Evolutionary conservation across 2,797 vertebrate genomes (phyloP).

Genomic region (Cirrhinus molitorella): DNA sequence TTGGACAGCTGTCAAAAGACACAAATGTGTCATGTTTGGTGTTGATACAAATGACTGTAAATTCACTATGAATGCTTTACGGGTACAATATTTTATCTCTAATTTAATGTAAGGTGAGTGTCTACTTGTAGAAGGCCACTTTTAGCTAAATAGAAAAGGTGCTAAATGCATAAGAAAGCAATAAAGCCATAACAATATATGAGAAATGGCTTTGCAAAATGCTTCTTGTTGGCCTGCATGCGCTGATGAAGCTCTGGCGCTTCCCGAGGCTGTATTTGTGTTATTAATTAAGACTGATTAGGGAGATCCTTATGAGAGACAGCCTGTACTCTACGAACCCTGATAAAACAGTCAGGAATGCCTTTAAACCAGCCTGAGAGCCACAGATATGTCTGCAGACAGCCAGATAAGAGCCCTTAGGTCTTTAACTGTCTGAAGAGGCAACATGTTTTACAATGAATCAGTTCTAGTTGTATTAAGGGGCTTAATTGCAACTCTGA

Average conservation of each 20-base stretch:
- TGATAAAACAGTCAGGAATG: constrained; percentile 71
- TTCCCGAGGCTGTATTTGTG: constrained; percentile 67
- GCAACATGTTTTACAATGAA: constrained; percentile 45
- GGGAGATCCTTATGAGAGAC: constrained; percentile 62
- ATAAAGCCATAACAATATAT: not conserved
- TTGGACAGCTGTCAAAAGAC: constrained; percentile 25
- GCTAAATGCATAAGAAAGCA: not conserved
- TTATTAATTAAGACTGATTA: constrained; percentile 62
- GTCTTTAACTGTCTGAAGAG: constrained; percentile 58
- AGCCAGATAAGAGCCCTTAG: constrained; percentile 52
- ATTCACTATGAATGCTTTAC: constrained; percentile 30
- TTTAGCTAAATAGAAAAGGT: not conserved
- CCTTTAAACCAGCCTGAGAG: constrained; percentile 55
- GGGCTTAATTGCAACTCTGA: constrained; percentile 15
- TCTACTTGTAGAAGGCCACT: not conserved
- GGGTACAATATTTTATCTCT: constrained; percentile 35
- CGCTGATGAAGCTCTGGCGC: constrained; percentile 62
- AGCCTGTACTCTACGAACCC: constrained; percentile 55
- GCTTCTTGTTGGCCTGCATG: constrained; percentile 71
- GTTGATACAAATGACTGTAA: constrained; percentile 30
- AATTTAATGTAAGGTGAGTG: constrained; percentile 9
- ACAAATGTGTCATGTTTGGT: constrained; percentile 10
- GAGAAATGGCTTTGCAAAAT: constrained; percentile 9
- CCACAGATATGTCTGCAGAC: constrained; percentile 51
- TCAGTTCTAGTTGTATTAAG: constrained; percentile 2